Base-by-base conservation (phyloP, 2,888 invertebrate species). In the Drosophila neonasuta region DNA sequence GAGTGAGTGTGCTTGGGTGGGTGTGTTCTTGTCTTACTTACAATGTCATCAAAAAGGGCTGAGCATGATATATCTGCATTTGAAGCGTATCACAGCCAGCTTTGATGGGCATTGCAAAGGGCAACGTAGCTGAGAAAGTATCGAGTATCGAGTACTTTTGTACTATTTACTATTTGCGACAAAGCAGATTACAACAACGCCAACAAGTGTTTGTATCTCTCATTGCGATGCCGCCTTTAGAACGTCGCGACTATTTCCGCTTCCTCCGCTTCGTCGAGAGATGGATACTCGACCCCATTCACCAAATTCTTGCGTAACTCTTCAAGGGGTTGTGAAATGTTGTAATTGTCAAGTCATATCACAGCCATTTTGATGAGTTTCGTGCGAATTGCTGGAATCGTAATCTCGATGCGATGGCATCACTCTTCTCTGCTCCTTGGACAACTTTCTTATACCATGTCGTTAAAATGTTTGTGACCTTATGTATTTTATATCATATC, bases 361-460 rank as follows among this genome's bases (percentile, higher is more conserved):
- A 90, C 90, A 90, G 90, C 90, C 90, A 90, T 90, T 90, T 90
- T 90, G 90, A 90, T 90, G 90, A 90, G 90, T 90, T 90, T 78
- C 77, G 86, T 81, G 72, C 56, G 85, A 74, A 74, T 78, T 71
- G 41, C 65, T 13, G 15, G 7, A 11, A 4, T 10, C 20, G 57
- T 41, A 6, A 9, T 45, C 11, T 4, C 13, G 24, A n/a, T 24
- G 44, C 8, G 13, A 17, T n/a, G 13, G 13, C 30, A 17, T 24
- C 24, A 29, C 5, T 8, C 4, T 15, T n/a, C 13, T 13, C 13
- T 0, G 36, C 36, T 3, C 6, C 20, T 50, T 34, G 39, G 8
- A 24, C 39, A 42, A 60, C 69, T 88, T 88, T 89, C 88, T 89
- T 88, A 86, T 87, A 90, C 89, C 89, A 89, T 87, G 87, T 90